Evolutionary conservation across 1,140 invertebrate genomes (phyloP).

Genomic region (Thereuonema tuberculata): DNA sequence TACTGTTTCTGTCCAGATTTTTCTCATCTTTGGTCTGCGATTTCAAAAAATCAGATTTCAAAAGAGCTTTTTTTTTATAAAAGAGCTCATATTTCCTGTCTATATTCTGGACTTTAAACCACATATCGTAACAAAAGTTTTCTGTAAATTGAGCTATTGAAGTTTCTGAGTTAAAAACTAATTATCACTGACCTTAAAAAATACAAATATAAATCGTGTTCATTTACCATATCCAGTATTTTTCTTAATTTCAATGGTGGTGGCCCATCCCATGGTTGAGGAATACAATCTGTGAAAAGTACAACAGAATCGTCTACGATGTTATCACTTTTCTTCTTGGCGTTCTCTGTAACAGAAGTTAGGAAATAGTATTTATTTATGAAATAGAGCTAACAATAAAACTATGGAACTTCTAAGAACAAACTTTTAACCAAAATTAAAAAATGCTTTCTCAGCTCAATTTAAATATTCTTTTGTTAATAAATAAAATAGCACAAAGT

Average conservation of each 20-base stretch:
- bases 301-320: slow-evolving; percentile 13
- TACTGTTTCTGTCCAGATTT: too few species aligned
- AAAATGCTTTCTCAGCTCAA: not conserved
- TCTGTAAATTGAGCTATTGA: not conserved
- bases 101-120: too few species aligned
- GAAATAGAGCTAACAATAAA: slow-evolving; percentile 7
- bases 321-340: too few species aligned
- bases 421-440: slow-evolving; percentile 2
- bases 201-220: too few species aligned
- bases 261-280: slow-evolving; percentile 1
- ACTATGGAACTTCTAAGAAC: not conserved
- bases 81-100: too few species aligned
- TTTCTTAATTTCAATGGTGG: slow-evolving; percentile 7
- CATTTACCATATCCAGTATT: slow-evolving; percentile 10
- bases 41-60: too few species aligned
- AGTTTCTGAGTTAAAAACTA: not conserved
- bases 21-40: too few species aligned
- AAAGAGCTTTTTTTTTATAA: too few species aligned
- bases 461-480: not conserved
- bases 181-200: too few species aligned
- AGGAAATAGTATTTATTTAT: not conserved
- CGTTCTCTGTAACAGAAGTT: too few species aligned
- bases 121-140: too few species aligned
- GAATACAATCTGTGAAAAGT: not conserved
- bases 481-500: not conserved